phyloP scores from a whole-genome alignment of 2,113 vertebrate genomes.

The Anoplopoma fimbria region DNA sequence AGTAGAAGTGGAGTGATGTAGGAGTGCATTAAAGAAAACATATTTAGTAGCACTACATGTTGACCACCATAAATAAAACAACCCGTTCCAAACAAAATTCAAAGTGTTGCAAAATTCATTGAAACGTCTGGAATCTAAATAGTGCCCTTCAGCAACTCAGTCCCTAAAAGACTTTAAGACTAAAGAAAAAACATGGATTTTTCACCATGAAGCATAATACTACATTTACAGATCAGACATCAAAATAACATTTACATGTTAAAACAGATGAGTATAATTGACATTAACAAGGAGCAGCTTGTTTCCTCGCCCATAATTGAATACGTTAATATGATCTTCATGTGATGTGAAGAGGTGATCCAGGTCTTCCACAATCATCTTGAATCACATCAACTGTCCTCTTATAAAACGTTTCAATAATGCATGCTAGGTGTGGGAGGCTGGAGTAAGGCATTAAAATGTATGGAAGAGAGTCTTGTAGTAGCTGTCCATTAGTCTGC shows the following conservation, averaged over 20 bases:
- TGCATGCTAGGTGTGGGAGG: slow-evolving; percentile 45
- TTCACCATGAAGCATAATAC: too few relatives aligned
- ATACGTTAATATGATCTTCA: background rate
- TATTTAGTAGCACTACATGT: background rate
- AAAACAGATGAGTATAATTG: background rate
- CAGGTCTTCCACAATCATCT: slow-evolving; percentile 7
- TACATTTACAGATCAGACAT: background rate
- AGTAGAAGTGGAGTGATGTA: background rate
- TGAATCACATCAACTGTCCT: slow-evolving; percentile 36
- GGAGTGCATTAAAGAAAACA: background rate
- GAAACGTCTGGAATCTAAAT: background rate
- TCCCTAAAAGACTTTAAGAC: background rate
- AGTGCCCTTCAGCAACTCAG: background rate
- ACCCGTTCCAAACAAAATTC: too few relatives aligned
- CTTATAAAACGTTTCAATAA: slow-evolving; percentile 51
- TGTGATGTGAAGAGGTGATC: slow-evolving; percentile 8
- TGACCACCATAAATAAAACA: too few relatives aligned
- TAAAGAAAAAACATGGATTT: background rate
- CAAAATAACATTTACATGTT: background rate
- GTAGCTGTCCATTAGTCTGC: slow-evolving; percentile 48
- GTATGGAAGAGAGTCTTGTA: slow-evolving; percentile 26
- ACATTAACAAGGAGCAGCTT: background rate
- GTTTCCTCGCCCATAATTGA: background rate
- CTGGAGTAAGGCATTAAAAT: slow-evolving; percentile 55
- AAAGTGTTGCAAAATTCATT: background rate